These are phyloP conservation scores for Lymantria dispar DNA, from an alignment of 2,888 invertebrate genomes.

Conservation along the genomic window DNA sequence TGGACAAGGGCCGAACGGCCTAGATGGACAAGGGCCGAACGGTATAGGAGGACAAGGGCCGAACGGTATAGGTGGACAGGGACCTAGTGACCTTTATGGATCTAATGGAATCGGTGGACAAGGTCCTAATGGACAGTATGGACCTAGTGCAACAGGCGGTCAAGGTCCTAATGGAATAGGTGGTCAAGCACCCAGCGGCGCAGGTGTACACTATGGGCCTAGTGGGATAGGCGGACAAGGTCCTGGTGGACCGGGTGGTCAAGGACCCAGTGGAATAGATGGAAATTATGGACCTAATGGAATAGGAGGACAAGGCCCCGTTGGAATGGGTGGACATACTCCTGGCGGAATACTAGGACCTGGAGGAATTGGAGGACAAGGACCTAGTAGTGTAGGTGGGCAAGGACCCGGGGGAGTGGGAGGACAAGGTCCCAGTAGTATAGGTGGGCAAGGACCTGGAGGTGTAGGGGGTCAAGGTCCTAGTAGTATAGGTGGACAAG, in stretches of 20 bases:
- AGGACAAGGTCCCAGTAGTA: too few species aligned
- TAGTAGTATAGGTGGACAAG: constrained; percentile 1
- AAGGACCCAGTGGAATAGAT: too few species aligned
- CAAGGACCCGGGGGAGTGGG: background rate
- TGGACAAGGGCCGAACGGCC: constrained; percentile 5
- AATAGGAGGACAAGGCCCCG: background rate
- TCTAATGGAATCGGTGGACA: constrained; percentile 1
- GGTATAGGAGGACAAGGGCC: constrained; percentile 2
- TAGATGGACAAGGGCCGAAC: constrained; percentile 3
- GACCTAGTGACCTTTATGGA: background rate
- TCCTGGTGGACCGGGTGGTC: constrained; percentile 1
- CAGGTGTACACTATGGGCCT: constrained; percentile 12
- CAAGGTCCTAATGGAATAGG: constrained; percentile 1
- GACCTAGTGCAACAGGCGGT: constrained; percentile 3
- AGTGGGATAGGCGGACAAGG: constrained; percentile 9
- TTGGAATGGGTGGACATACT: background rate
- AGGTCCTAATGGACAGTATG: constrained; percentile 6
- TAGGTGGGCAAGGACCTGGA: background rate
- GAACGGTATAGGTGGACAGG: constrained; percentile 5
- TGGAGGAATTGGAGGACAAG: background rate
- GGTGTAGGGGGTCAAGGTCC: background rate
- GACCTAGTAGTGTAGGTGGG: background rate
- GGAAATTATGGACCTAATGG: constrained; percentile 6
- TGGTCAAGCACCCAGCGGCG: constrained; percentile 1
- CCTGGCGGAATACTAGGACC: too few species aligned